phyloP scores from a whole-genome alignment of 2,797 vertebrate species.

The Netta rufina region DNA sequence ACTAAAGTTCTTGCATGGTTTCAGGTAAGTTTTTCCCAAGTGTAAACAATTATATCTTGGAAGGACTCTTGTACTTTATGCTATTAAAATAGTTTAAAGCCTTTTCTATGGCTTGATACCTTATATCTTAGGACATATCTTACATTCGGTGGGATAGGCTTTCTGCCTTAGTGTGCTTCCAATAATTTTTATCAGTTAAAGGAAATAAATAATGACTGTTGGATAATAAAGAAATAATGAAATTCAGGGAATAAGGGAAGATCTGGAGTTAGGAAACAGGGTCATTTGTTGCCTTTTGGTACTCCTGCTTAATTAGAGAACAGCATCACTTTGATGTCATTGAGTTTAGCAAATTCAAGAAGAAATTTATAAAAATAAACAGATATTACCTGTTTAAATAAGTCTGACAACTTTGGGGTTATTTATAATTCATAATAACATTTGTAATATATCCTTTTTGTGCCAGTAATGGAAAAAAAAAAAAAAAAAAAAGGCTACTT shows the following conservation, averaged over 20 bases:
- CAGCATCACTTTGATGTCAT: slow-evolving; percentile 13
- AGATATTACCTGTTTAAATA: neutral
- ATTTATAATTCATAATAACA: neutral
- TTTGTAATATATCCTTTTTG: neutral
- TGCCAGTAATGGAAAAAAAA: too few species aligned
- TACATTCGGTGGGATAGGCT: neutral
- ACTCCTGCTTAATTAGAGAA: neutral
- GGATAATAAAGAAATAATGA: slow-evolving; percentile 13
- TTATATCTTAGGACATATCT: neutral
- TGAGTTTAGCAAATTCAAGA: neutral
- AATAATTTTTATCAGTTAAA: slow-evolving; percentile 20
- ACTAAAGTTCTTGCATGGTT: neutral
- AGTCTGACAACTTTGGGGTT: neutral
- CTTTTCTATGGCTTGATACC: neutral
- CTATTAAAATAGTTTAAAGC: neutral
- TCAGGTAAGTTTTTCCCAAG: neutral
- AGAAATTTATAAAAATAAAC: neutral
- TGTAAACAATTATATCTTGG: neutral
- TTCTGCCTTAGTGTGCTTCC: neutral
- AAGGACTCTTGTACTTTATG: neutral
- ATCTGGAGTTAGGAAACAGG: neutral
- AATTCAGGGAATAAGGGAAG: slow-evolving; percentile 25
- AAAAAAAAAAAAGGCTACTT: too few species aligned
- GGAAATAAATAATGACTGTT: slow-evolving; percentile 4
- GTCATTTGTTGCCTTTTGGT: neutral